phyloP scores from a whole-genome alignment of 2,797 vertebrate genomes.

The Eleutherodactylus coqui region DNA sequence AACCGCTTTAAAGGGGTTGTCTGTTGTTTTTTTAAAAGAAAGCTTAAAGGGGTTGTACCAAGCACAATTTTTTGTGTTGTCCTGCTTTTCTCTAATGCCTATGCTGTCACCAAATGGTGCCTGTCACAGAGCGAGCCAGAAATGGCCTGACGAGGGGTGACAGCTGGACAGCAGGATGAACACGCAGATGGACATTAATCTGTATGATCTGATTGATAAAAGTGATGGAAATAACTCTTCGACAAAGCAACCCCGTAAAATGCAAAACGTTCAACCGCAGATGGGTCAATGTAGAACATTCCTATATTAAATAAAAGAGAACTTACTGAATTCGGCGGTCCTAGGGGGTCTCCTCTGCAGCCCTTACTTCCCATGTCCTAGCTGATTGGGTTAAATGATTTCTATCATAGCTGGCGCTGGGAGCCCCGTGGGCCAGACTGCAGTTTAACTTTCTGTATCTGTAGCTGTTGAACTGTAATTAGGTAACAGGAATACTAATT shows the following conservation, averaged over 20 bases:
- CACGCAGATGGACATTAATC: conserved; percentile 17
- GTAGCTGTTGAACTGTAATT: conserved; percentile 63
- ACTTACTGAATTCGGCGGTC: background rate
- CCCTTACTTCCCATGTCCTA: background rate
- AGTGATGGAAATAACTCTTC: background rate
- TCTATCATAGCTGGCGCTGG: background rate
- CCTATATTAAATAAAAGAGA: background rate
- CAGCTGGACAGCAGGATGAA: background rate
- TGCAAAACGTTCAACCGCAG: background rate
- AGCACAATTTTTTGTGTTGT: too few species aligned
- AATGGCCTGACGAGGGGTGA: conserved; percentile 9
- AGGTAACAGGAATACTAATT: conserved; percentile 63
- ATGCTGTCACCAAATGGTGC: conserved; percentile 18
- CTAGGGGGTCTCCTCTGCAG: background rate
- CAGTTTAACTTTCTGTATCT: conserved; percentile 62
- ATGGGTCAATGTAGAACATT: background rate
- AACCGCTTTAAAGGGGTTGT: too few species aligned
- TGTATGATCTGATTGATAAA: conserved; percentile 18
- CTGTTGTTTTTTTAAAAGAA: too few species aligned
- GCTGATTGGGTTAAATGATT: conserved; percentile 55
- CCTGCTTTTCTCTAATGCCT: background rate
- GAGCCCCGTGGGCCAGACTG: conserved; percentile 37
- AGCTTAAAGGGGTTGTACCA: too few species aligned
- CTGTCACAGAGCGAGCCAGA: conserved; percentile 20
- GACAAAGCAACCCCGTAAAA: background rate